phyloP scores from a whole-genome alignment of 1,140 invertebrate genomes.

The Drosophila burlai region DNA sequence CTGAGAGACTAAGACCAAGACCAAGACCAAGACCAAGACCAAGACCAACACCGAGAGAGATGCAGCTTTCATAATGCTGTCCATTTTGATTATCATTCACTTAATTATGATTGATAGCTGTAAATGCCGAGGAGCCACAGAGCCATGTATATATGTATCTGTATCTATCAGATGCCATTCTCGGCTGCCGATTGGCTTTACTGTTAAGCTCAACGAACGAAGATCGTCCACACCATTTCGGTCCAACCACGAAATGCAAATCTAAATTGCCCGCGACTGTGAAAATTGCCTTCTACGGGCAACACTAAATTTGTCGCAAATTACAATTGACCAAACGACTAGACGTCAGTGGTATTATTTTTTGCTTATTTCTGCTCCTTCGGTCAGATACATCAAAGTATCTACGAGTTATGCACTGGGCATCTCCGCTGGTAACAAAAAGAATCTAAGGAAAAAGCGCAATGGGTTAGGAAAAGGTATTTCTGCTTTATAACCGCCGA shows the following conservation, averaged over 20 bases:
- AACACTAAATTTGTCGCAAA: slow-evolving; percentile 70
- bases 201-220: slow-evolving; percentile 60
- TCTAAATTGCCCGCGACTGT: slow-evolving; percentile 31
- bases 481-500: slow-evolving; percentile 36
- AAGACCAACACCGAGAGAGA: slow-evolving; percentile 36
- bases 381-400: slow-evolving; percentile 31
- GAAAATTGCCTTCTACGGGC: slow-evolving; percentile 33
- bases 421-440: slow-evolving; percentile 5
- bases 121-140: slow-evolving; percentile 65
- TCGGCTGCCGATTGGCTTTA: slow-evolving; percentile 71
- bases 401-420: slow-evolving; percentile 22
- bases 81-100: slow-evolving; percentile 83
- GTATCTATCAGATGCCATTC: slow-evolving; percentile 67
- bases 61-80: slow-evolving; percentile 72
- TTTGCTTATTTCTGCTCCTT: neutral
- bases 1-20: slow-evolving; percentile 11
- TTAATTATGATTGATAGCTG: slow-evolving; percentile 84
- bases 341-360: neutral
- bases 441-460: slow-evolving; percentile 2
- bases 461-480: slow-evolving; percentile 12
- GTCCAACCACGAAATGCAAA: slow-evolving; percentile 46
- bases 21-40: slow-evolving; percentile 33
- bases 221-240: slow-evolving; percentile 31
- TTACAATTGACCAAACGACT: slow-evolving; percentile 47
- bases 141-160: slow-evolving; percentile 30